phyloP scores from a whole-genome alignment of 1,140 invertebrate genomes.

The Nebria ingens region DNA sequence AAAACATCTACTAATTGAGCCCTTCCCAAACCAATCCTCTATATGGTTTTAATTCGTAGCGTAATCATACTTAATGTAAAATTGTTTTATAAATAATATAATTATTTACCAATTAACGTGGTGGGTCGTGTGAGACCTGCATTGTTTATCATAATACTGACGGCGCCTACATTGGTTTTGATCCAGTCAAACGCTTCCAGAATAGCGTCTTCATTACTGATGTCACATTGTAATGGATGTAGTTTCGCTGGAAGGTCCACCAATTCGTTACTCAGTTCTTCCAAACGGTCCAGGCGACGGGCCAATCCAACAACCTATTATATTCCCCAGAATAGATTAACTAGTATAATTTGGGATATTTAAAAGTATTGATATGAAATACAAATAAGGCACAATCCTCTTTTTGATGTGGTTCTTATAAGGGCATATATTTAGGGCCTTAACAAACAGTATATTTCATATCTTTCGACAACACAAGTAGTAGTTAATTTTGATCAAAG shows the following conservation, averaged over 20 bases:
- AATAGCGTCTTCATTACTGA: conserved; percentile 51
- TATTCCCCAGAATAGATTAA: too few species aligned
- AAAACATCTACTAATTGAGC: too few species aligned
- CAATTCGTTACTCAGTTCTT: conserved; percentile 26
- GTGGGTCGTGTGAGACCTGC: conserved; percentile 34
- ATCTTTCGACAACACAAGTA: too few species aligned
- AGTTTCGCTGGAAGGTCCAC: conserved; percentile 26
- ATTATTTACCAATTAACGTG: not conserved
- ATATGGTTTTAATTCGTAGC: too few species aligned
- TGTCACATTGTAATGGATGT: conserved; percentile 44
- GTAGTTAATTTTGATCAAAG: too few species aligned
- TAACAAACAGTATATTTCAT: too few species aligned
- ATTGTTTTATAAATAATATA: not conserved
- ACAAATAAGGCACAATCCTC: too few species aligned
- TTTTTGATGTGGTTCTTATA: too few species aligned
- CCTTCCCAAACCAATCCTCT: too few species aligned
- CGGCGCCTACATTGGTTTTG: conserved; percentile 40
- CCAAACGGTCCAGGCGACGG: conserved; percentile 46
- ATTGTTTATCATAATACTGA: conserved; percentile 57
- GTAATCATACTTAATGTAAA: not conserved
- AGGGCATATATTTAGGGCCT: too few species aligned
- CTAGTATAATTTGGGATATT: too few species aligned
- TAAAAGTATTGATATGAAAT: too few species aligned
- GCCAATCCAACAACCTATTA: conserved; percentile 59
- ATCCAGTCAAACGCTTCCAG: conserved; percentile 48